Base-by-base conservation (phyloP, 2,888 invertebrate species). In the Meteorus cinctellus region DNA sequence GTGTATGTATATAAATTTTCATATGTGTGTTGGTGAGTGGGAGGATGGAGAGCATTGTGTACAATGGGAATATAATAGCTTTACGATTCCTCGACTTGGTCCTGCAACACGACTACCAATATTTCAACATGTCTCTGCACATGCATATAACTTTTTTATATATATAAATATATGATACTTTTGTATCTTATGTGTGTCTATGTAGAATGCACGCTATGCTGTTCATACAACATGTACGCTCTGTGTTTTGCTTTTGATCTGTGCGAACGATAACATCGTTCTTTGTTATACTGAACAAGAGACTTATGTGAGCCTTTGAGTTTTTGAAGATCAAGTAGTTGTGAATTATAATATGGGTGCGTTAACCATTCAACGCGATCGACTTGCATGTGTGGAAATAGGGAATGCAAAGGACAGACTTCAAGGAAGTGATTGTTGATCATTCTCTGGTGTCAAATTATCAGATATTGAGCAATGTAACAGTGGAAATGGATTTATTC, bases 231-330 rank as follows among this genome's bases (percentile, higher is more conserved):
- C 82, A 86, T 86, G 87, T 82, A 87, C 86, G 86, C 55, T 55
- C 19, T 48, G 55, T 88, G 87, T 88, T 88, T 86, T 87, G 87
- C 85, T 88, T 88, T 88, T 87, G 88, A 88, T 88, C 86, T 87
- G 87, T 88, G 84, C 81, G 83, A 85, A 84, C 85, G 88, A 88
- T 88, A 88, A 88, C 86, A 85, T 88, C 86, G 85, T 85, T 86
- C 88, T 88, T 88, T 88, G 88, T 88, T 88, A 80, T 86, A 19
- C 55, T 55, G 55, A 19, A 8, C 55, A 19, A 55, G 55, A 19
- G 55, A 55, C 55, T 55, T 24, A 55, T 87, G 86, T 86, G 88
- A 86, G 87, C 85, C 87, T 87, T 84, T 80, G 83, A 82, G 83
- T 87, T 84, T 81, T 82, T 74, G 31, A 51, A 69, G 60, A 69